Evolutionary conservation across 2,888 invertebrate species (phyloP).

Genomic region (Microplitis deprimator): DNA sequence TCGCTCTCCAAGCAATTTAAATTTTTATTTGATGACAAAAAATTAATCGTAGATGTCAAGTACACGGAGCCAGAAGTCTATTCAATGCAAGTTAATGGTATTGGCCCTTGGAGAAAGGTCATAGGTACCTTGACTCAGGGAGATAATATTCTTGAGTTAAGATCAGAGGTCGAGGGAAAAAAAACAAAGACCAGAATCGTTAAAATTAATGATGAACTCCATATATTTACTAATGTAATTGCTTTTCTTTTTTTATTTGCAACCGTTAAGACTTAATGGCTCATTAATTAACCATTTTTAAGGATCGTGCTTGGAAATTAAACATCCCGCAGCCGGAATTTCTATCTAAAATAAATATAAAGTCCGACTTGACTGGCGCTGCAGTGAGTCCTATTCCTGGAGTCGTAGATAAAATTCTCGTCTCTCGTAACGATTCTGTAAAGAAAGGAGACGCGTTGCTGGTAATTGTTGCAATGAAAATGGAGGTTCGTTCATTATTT

Average conservation of each 20-base stretch:
- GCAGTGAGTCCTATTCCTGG: constrained; percentile 96
- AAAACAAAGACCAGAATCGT: constrained; percentile 73
- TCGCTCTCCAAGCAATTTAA: constrained; percentile 74
- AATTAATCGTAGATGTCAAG: constrained; percentile 74
- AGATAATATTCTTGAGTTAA: constrained; percentile 71
- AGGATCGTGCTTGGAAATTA: constrained; percentile 81
- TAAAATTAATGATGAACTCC: constrained; percentile 74
- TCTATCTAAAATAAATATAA: constrained; percentile 69
- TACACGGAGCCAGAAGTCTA: constrained; percentile 72
- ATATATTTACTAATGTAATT: constrained; percentile 78
- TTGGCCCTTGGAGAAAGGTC: constrained; percentile 74
- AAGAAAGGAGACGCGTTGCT: constrained; percentile 91
- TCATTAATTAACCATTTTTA: constrained; percentile 7
- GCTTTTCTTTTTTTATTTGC: background rate
- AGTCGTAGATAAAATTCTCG: constrained; percentile 90
- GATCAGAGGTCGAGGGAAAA: constrained; percentile 73
- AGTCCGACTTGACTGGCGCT: constrained; percentile 72
- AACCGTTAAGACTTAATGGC: constrained; percentile 2
- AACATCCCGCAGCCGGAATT: constrained; percentile 77
- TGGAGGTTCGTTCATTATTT: constrained; percentile 80
- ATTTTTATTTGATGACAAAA: constrained; percentile 76
- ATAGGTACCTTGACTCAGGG: constrained; percentile 70
- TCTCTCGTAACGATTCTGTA: constrained; percentile 85
- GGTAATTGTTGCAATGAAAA: constrained; percentile 99
- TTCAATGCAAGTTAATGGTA: constrained; percentile 72